phyloP scores from a whole-genome alignment of 2,888 invertebrate genomes.

The Actias luna region DNA sequence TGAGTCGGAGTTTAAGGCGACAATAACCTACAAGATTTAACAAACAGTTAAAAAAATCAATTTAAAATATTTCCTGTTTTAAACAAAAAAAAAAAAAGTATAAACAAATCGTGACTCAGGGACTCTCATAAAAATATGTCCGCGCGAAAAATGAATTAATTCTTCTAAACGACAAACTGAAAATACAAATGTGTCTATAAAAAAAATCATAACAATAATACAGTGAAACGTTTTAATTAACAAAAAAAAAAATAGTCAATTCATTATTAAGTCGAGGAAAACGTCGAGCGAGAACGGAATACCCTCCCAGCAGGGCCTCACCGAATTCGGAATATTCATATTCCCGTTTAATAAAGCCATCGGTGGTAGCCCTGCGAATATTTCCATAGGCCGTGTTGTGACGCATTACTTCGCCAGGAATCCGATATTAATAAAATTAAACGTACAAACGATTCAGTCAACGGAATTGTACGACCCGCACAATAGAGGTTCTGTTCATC shows the following conservation, averaged over 20 bases:
- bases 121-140: too few species aligned
- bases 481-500: background rate
- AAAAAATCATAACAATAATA: constrained; percentile 2
- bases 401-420: constrained; percentile 30
- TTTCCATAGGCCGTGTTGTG: constrained; percentile 33
- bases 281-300: constrained; percentile 21
- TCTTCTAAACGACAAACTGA: background rate
- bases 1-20: background rate
- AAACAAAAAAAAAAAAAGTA: too few species aligned
- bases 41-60: too few species aligned
- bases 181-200: background rate
- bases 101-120: too few species aligned
- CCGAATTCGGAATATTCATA: constrained; percentile 33
- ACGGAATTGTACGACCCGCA: background rate
- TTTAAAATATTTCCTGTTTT: too few species aligned
- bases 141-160: too few species aligned
- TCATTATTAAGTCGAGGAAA: constrained; percentile 22
- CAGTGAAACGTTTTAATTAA: constrained; percentile 15
- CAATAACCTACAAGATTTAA: background rate
- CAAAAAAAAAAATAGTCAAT: constrained; percentile 17
- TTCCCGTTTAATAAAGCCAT: constrained; percentile 27
- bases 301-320: constrained; percentile 18
- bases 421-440: constrained; percentile 34
- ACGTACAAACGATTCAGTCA: constrained; percentile 9
- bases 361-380: constrained; percentile 28